phyloP scores from a whole-genome alignment of 2,888 invertebrate species.

The Apotomis turbidana region DNA sequence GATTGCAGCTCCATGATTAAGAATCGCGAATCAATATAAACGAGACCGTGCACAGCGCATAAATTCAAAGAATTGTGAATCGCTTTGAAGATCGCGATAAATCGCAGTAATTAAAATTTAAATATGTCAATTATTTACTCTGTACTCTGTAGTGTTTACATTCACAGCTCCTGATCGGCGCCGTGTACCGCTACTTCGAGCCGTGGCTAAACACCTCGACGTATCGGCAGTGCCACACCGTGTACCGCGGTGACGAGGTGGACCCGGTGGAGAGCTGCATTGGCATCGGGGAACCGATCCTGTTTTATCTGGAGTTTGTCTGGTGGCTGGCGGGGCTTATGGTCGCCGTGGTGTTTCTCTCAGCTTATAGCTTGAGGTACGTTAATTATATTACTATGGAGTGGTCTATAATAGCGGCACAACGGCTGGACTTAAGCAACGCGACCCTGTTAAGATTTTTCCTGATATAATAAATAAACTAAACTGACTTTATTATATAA shows the following conservation, averaged over 20 bases:
- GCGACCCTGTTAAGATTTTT: no score
- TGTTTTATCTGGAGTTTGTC: conserved; percentile 91
- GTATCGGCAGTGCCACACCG: conserved; percentile 72
- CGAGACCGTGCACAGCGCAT: no score
- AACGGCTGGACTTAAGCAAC: no score
- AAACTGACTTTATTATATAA: no score
- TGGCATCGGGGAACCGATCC: conserved; percentile 90
- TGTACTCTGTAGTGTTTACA: neutral
- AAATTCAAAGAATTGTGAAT: no score
- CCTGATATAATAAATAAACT: no score
- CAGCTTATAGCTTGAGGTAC: conserved; percentile 87
- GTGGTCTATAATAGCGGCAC: no score
- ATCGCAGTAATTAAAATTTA: no score
- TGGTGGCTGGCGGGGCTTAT: conserved; percentile 91
- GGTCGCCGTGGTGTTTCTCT: conserved; percentile 86
- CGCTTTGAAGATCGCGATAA: no score
- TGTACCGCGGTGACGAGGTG: conserved; percentile 85
- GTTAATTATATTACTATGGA: conserved; percentile 14
- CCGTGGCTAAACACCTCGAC: conserved; percentile 62
- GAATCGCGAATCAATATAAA: no score
- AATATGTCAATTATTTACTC: no score
- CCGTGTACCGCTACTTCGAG: conserved; percentile 67
- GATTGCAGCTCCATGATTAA: no score
- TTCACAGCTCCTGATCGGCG: conserved; percentile 71
- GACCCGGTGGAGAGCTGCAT: conserved; percentile 88